Evolutionary conservation across 1,140 invertebrate genomes (phyloP), one percentile per base, ranked within the genome.

Genomic region (Delia radicum): DNA sequence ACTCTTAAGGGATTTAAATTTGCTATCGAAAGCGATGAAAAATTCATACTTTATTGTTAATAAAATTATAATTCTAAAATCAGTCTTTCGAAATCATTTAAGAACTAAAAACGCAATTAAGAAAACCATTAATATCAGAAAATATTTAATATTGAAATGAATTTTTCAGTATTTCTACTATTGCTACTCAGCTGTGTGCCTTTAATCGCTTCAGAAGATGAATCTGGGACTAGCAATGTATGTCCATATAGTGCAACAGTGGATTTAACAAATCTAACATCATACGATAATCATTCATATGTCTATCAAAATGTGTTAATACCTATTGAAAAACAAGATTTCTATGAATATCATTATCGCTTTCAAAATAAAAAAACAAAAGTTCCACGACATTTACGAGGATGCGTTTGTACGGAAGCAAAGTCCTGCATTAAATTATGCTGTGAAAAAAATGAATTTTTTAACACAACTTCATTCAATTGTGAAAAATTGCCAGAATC

Each of bases 211-310:
- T 2, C 6, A 42, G 3, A n/a, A n/a, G n/a, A n/a, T n/a, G n/a
- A 3, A 42, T 42, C 37, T 3, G 37, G 37, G 12, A 42, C 3
- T 10, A 13, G 1, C 8, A 27, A 65, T 1, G 78, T 69, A 15
- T 84, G 82, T 61, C 69, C 79, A 46, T 84, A 77, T 75, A 77
- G 78, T 5, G 81, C 82, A 18, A 84, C 82, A 1, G 79, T 81
- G 3, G 31, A 76, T 31, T 67, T 84, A 15, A 77, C 72, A 12
- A 15, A 21, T 4, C 74, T 55, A 8, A 12, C 72, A n/a, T 77
- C 24, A 15, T 67, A 81, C 0, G 18, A 55, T 8, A 82, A 82
- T 75, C 79, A 80, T 3, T 82, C 82, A 0, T 84, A 79, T 61
- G 5, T 78, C 3, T 82, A 80, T 24, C 76, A 84, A 10, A 73